Base-by-base conservation (phyloP, 2,888 invertebrate genomes). In the Pycnomerus fuliginosus region DNA sequence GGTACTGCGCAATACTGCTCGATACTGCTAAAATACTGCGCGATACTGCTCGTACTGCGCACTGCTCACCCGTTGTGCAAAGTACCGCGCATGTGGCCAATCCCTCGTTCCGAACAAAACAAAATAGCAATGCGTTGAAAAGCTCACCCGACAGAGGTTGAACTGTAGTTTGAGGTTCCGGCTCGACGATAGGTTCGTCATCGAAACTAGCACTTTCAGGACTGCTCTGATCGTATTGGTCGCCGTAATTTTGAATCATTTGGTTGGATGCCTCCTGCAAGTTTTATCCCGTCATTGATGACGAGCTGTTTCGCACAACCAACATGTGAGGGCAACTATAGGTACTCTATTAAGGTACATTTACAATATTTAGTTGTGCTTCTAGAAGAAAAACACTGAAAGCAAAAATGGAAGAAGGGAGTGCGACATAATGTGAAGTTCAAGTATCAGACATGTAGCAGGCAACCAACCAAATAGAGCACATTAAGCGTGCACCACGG, bases 391-490 rank as follows among this genome's bases (percentile, higher is more conserved):
- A 59, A 56, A 68, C 65, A 67, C 63, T 58, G 58, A 67, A 68
- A 67, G 68, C 65, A 62, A 64, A 58, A 62, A 60, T 60, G 58
- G 61, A 49, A 64, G 53, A 52, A 61, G 61, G 60, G 58, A 55
- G 59, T 58, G 59, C 60, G 53, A 72, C 76, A 74, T 8, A n/a
- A 73, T 61, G 62, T 74, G 74, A 76, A 48, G 40, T 50, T 51
- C 76, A 75, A 71, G 56, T 61, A 61, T 35, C 70, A 74, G 75
- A 77, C 77, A 74, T 77, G 78, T 62, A 69, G 66, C 69, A 79
- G 74, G 73, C 74, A 70, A 72, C 72, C 74, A 73, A 74, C 73
- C 74, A 70, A 61, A 68, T 61, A 62, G 61, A 65, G 64, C 67
- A 68, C 67, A 69, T 62, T 54, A 69, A 70, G 69, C 70, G 69